Conservation (phyloP, 2,797 vertebrate genomes). For the Nasua narica region DNA sequence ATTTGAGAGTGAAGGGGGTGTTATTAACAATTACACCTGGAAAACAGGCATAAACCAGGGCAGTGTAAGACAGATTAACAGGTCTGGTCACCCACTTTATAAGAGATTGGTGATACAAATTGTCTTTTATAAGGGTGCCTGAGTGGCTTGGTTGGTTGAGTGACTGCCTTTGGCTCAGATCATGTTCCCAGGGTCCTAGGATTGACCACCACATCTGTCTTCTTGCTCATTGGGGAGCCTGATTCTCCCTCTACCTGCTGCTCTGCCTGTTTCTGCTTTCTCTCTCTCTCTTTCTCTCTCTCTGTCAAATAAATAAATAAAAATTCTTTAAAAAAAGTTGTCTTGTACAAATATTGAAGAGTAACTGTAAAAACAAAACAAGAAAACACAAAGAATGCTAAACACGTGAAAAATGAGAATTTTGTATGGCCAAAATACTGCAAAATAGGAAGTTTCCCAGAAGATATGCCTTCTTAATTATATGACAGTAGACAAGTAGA, state of each 20-base stretch:
- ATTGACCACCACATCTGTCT: no score
- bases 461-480: neutral
- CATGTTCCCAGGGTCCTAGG: no score
- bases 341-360: neutral
- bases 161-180: no score
- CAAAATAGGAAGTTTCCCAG: neutral
- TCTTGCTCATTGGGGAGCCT: no score
- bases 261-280: no score
- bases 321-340: neutral
- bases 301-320: no score
- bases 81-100: neutral
- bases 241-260: no score
- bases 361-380: neutral
- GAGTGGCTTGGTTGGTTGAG: no score
- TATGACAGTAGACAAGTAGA: neutral
- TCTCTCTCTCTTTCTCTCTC: no score
- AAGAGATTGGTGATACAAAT: neutral
- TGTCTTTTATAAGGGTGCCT: neutral
- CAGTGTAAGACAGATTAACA: neutral
- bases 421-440: neutral
- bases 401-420: neutral
- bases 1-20: neutral
- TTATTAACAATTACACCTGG: neutral
- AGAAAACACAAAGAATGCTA: neutral
- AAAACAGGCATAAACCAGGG: neutral